A percentile compares a stretch with the other conserved stretches of the same genome.
These are phyloP conservation scores for Sebastes oblongus DNA, from an alignment of 2,797 vertebrate species.

Conservation along the genomic window DNA sequence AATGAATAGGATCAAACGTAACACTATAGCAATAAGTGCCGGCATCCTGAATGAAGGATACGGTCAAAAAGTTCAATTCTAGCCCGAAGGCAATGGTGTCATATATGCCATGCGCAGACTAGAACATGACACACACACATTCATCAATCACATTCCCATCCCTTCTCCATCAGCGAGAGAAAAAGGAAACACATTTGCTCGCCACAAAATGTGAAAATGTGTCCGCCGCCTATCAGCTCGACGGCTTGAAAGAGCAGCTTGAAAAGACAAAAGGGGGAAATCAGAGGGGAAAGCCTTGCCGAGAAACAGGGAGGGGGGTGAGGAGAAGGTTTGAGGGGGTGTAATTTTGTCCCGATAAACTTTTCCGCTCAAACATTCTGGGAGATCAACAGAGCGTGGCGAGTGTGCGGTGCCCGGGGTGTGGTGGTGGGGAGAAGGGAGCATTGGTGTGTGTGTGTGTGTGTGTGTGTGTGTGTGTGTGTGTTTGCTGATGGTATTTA, in stretches of 20 bases:
- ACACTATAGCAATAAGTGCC: constrained; percentile 71
- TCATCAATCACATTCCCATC: constrained; percentile 51
- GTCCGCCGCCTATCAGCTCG: constrained; percentile 17
- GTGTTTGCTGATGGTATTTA: constrained; percentile 41
- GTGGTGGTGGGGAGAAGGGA: constrained; percentile 29
- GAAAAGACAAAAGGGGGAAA: constrained; percentile 47
- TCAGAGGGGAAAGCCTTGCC: constrained; percentile 10
- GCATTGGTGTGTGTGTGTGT: constrained; percentile 1
- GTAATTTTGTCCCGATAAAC: constrained; percentile 71
- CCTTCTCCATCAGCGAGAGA: constrained; percentile 36
- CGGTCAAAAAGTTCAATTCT: constrained; percentile 71
- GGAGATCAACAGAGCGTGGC: constrained; percentile 64
- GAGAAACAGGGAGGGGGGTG: constrained; percentile 13
- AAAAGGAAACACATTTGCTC: constrained; percentile 40
- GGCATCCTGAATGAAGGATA: constrained; percentile 68
- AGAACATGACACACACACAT: constrained; percentile 8
- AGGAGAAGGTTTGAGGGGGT: constrained; percentile 50
- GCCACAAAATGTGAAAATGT: constrained; percentile 35
- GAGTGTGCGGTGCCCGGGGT: constrained; percentile 54
- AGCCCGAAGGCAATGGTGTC: constrained; percentile 66
- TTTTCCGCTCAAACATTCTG: constrained; percentile 74
- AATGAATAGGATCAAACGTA: constrained; percentile 74
- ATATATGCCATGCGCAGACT: constrained; percentile 25
- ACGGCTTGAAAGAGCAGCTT: constrained; percentile 26
- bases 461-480: neutral